A percentile compares a stretch with the other conserved stretches of the same genome.
These are phyloP conservation scores for Carollia perspicillata DNA, from an alignment of 2,113 vertebrate species.

Conservation along the genomic window DNA sequence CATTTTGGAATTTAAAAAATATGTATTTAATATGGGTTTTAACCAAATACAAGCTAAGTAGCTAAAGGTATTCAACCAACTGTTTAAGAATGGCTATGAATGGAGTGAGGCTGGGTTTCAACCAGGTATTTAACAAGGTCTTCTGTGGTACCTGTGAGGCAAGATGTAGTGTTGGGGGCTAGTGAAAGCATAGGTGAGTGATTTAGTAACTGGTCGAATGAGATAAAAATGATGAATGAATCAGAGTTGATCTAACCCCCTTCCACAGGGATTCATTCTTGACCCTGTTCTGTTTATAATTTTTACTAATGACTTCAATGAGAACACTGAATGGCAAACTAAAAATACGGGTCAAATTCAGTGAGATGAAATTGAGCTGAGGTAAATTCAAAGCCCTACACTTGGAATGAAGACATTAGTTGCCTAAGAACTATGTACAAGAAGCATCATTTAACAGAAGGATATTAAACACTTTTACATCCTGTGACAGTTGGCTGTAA, in stretches of 20 bases:
- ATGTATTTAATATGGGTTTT: neutral
- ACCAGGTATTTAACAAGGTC: neutral
- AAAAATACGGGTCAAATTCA: neutral
- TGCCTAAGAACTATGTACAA: neutral
- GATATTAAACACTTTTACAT: neutral
- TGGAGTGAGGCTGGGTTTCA: neutral
- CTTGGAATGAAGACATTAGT: neutral
- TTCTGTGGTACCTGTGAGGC: neutral
- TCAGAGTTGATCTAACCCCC: neutral
- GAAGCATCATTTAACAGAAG: conserved; percentile 13
- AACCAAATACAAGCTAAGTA: neutral
- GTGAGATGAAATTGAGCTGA: neutral
- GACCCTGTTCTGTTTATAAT: neutral
- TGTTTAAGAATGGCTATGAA: neutral
- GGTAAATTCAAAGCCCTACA: neutral
- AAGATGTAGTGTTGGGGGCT: neutral
- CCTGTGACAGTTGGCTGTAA: neutral
- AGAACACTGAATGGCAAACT: neutral
- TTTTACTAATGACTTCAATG: conserved; percentile 21
- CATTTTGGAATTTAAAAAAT: neutral
- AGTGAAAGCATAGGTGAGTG: neutral
- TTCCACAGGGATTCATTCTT: conserved; percentile 5
- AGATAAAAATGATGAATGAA: neutral
- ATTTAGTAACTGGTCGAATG: neutral
- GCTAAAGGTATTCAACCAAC: neutral